A percentile compares a stretch with the other conserved stretches of the same genome.
These are phyloP conservation scores for Lates japonicus DNA, from an alignment of 2,797 vertebrate species.

Conservation along the genomic window DNA sequence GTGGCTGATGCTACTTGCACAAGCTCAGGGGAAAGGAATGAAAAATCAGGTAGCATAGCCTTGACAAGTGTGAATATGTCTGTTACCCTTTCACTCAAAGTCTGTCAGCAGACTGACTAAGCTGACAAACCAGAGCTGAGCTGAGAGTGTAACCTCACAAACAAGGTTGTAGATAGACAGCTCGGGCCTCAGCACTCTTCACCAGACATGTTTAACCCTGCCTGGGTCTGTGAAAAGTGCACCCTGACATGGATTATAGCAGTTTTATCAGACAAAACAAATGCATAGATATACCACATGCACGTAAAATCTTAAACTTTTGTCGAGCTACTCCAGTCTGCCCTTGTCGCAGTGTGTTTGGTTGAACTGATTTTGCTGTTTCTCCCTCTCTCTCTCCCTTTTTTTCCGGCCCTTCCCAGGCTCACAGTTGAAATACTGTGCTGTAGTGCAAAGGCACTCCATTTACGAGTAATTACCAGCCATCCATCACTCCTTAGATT, in stretches of 20 bases:
- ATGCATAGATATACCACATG: slow-evolving; percentile 12
- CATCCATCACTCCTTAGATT: slow-evolving; percentile 90
- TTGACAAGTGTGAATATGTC: slow-evolving; percentile 84
- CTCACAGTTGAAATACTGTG: slow-evolving; percentile 87
- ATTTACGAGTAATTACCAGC: slow-evolving; percentile 90
- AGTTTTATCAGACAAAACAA: slow-evolving; percentile 44
- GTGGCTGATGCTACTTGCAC: slow-evolving; percentile 55
- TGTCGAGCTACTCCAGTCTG: slow-evolving; percentile 8
- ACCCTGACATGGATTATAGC: slow-evolving; percentile 42
- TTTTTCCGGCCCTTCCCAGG: slow-evolving; percentile 53
- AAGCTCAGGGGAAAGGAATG: slow-evolving; percentile 59
- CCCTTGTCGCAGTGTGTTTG: slow-evolving; percentile 30
- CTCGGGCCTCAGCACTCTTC: slow-evolving; percentile 63
- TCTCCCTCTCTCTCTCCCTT: slow-evolving; percentile 34
- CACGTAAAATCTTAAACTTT: slow-evolving; percentile 31
- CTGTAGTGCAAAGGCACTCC: slow-evolving; percentile 84
- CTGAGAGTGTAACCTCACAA: slow-evolving; percentile 77
- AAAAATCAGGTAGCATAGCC: slow-evolving; percentile 76
- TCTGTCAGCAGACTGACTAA: slow-evolving; percentile 82
- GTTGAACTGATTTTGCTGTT: slow-evolving; percentile 37
- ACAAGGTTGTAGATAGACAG: slow-evolving; percentile 77
- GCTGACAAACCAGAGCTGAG: slow-evolving; percentile 81
- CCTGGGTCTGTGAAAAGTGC: slow-evolving; percentile 47
- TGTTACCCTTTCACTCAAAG: slow-evolving; percentile 83
- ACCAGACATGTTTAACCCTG: slow-evolving; percentile 66